These are phyloP conservation scores for Rhea americana DNA, from an alignment of 2,113 vertebrate species.

Conservation along the genomic window DNA sequence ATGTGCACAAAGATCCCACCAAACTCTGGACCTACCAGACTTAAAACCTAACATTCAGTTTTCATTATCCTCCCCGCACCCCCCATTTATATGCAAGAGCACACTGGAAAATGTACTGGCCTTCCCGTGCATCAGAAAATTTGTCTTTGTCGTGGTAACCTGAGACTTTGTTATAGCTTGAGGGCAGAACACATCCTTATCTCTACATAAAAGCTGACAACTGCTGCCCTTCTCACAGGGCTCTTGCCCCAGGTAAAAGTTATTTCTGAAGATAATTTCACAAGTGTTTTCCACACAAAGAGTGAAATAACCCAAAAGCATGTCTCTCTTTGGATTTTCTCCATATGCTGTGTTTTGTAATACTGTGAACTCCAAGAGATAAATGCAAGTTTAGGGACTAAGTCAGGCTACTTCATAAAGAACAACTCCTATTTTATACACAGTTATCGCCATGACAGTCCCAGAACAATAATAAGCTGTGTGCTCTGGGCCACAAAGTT, in stretches of 20 bases:
- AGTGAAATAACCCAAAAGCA: neutral
- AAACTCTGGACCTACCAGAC: neutral
- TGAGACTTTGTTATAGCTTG: neutral
- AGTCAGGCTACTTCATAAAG: neutral
- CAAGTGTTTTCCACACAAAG: neutral
- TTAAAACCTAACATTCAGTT: neutral
- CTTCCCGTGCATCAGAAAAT: neutral
- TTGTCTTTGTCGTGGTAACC: neutral
- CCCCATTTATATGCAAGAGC: neutral
- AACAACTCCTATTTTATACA: neutral
- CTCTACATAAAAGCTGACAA: no score
- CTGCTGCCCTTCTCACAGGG: neutral
- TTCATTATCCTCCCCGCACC: neutral
- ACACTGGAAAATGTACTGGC: neutral
- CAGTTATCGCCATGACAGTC: rapidly evolving
- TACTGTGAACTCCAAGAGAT: neutral
- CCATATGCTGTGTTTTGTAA: neutral
- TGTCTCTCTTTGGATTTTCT: neutral
- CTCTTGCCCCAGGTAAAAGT: neutral
- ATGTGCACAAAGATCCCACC: rapidly evolving
- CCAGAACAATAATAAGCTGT: neutral
- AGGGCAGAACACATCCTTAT: neutral
- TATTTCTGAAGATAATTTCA: neutral
- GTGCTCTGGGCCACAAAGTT: neutral
- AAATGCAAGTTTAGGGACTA: neutral